Percentiles rank a stretch among this genome's conserved stretches.
Evolutionary conservation across 2,113 vertebrate genomes (phyloP).

Genomic region (Nothoprocta pentlandii): DNA sequence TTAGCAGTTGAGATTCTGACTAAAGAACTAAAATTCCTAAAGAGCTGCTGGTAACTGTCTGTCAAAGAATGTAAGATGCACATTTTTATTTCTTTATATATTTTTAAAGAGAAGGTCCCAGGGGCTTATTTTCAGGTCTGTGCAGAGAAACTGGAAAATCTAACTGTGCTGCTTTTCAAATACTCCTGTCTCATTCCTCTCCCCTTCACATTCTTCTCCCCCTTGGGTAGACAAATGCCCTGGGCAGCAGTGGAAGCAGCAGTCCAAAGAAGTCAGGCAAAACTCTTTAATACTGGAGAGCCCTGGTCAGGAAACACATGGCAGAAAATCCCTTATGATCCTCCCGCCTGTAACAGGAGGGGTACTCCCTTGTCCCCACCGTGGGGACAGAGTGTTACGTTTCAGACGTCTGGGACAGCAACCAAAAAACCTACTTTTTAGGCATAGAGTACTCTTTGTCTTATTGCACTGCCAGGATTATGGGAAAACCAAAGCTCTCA

Average conservation of each 20-base stretch:
- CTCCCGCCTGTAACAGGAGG: slow-evolving; percentile 34
- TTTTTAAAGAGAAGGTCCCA: neutral
- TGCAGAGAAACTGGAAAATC: neutral
- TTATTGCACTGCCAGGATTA: neutral
- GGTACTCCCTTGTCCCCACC: slow-evolving; percentile 37
- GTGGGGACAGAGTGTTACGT: slow-evolving; percentile 1
- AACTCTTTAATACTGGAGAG: neutral
- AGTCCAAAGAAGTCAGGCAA: neutral
- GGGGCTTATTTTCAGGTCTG: neutral
- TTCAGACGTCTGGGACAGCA: slow-evolving; percentile 58
- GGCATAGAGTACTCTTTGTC: slow-evolving; percentile 67
- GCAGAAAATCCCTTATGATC: slow-evolving; percentile 66
- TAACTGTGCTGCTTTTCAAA: neutral
- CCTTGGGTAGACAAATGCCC: neutral
- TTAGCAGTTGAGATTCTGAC: neutral
- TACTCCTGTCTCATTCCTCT: neutral
- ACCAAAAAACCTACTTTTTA: slow-evolving; percentile 71
- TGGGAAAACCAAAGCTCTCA: slow-evolving; percentile 41
- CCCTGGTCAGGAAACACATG: neutral
- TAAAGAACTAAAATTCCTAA: neutral
- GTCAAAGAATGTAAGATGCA: neutral
- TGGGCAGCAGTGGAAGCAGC: neutral
- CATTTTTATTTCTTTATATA: neutral
- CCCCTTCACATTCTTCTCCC: neutral
- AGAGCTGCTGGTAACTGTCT: neutral